These are phyloP conservation scores for Laticauda colubrina DNA, from an alignment of 2,113 vertebrate species.

Conservation along the genomic window DNA sequence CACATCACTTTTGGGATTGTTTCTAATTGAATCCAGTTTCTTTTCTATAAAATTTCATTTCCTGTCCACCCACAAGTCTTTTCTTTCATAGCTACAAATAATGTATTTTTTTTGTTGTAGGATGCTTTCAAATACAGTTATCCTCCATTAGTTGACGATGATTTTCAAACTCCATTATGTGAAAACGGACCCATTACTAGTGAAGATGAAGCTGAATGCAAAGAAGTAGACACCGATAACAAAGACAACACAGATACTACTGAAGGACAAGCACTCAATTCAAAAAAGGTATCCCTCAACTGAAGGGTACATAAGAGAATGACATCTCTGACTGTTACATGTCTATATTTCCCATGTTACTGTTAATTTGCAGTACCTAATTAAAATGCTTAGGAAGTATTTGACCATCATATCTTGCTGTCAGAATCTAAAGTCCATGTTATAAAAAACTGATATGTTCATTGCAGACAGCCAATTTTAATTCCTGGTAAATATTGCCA, in stretches of 20 bases:
- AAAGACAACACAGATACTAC: slow-evolving; percentile 82
- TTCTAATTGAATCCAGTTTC: not conserved
- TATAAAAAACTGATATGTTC: not conserved
- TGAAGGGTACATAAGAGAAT: slow-evolving; percentile 1
- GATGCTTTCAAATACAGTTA: slow-evolving; percentile 95
- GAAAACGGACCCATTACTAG: slow-evolving; percentile 90
- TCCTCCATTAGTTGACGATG: slow-evolving; percentile 94
- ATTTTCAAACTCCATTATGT: slow-evolving; percentile 92
- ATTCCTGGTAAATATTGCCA: not conserved
- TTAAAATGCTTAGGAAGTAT: not conserved
- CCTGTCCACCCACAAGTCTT: not conserved
- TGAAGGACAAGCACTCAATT: slow-evolving; percentile 75
- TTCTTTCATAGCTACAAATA: not conserved
- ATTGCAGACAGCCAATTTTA: not conserved
- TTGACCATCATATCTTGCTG: not conserved
- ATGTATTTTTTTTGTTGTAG: slow-evolving; percentile 65
- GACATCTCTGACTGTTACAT: not conserved
- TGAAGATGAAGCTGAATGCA: slow-evolving; percentile 90
- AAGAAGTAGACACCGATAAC: slow-evolving; percentile 80
- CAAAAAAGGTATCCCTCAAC: slow-evolving; percentile 83
- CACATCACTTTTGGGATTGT: not conserved
- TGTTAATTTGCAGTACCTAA: not conserved
- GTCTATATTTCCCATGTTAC: not conserved
- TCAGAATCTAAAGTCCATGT: not conserved
- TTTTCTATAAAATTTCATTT: not conserved